Base-by-base conservation (phyloP, 1,140 invertebrate genomes). In the Drosophila ambigua region DNA sequence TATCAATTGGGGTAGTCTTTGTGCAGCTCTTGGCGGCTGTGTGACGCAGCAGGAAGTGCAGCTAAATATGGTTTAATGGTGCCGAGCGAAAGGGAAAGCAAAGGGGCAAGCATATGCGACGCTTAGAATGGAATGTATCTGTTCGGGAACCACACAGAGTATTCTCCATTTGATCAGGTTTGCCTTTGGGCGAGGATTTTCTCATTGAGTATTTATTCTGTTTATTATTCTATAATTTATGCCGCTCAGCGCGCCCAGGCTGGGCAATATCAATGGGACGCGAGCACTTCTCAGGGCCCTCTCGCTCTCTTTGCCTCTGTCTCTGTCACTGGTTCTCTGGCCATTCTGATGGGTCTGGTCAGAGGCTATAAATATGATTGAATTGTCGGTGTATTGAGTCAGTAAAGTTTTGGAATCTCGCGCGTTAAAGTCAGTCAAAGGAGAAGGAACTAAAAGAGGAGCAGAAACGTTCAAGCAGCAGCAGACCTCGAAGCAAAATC, bases 301-400 rank as follows among this genome's bases (percentile, higher is more conserved):
- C 65, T 69, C 74, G 58, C 69, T 63, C 59, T 68, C 26, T 58
- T 16, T 16, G 16, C 16, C 16, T 0, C 16, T 16, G 16, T 16
- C 73, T 81, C 68, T 62, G 51, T 57, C 52, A 39, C 8, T 13
- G 35, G 11, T 13, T 11, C 11, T 4, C 35, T 39, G 35, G 11
- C 35, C 4, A 39, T 13, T 39, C 35, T 39, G 1, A 5, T 39
- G 1, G 35, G 35, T 39, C 61, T 57, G 41, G 26, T 9, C 65
- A 51, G 62, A 88, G 77, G 79, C 83, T 88, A 88, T 88, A 88
- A 88, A 88, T 89, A 88, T 88, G 84, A 88, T 88, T 89, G 84
- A 83, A 67, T 71, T 23, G 48, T 46, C 61, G 51, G 48, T 46
- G 31, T 58, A 50, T 57, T 74, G 66, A 66, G 77, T 69, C 76